These are phyloP conservation scores for Pseudanteris insignis DNA, from an alignment of 2,888 invertebrate species.

Conservation along the genomic window DNA sequence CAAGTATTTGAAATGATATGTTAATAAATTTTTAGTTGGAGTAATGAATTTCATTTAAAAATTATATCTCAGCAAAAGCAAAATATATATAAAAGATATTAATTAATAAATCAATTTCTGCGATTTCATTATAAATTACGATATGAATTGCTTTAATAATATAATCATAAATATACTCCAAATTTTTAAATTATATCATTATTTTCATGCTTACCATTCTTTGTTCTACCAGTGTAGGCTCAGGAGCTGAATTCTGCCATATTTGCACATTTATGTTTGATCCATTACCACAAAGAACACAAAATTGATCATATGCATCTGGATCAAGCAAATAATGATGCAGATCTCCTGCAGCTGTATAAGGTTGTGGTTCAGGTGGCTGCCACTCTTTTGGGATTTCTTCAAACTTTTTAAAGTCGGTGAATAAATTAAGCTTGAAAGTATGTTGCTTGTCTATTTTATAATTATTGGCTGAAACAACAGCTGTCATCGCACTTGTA, in stretches of 20 bases:
- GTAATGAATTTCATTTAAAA: neutral
- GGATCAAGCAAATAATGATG: slow-evolving; percentile 92
- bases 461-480: slow-evolving; percentile 87
- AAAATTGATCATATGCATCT: slow-evolving; percentile 96
- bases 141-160: no score
- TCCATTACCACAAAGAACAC: slow-evolving; percentile 86
- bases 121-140: no score
- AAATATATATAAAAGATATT: neutral
- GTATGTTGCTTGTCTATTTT: slow-evolving; percentile 96
- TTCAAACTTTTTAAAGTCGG: slow-evolving; percentile 94
- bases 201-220: slow-evolving; percentile 78
- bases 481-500: slow-evolving; percentile 86
- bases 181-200: no score
- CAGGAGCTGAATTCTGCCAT: slow-evolving; percentile 90
- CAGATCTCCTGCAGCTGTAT: slow-evolving; percentile 91
- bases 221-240: slow-evolving; percentile 83
- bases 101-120: neutral
- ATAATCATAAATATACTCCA: no score
- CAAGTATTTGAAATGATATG: no score
- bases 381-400: slow-evolving; percentile 94
- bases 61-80: neutral
- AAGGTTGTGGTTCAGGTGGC: slow-evolving; percentile 87
- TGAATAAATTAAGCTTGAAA: slow-evolving; percentile 91
- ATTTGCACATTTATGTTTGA: slow-evolving; percentile 81
- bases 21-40: no score